phyloP scores from a whole-genome alignment of 2,797 vertebrate species.

The Anas bernieri region DNA sequence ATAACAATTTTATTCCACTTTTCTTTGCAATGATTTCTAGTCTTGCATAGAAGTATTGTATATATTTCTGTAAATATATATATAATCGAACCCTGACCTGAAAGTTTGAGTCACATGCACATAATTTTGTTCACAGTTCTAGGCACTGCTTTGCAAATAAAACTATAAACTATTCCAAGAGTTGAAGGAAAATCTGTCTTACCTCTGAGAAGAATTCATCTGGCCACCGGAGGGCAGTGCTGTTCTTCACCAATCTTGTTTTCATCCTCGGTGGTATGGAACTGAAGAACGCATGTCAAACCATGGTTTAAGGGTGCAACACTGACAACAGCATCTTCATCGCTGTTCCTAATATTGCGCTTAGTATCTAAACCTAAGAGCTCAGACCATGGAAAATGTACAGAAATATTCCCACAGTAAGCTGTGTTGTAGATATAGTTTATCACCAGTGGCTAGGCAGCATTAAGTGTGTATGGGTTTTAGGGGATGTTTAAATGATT shows the following conservation, averaged over 20 bases:
- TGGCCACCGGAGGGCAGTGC: conserved; percentile 55
- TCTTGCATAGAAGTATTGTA: background rate
- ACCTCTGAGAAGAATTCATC: background rate
- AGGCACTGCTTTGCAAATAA: background rate
- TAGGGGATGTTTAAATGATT: background rate
- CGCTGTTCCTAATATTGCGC: background rate
- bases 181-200: background rate
- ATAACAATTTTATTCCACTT: background rate
- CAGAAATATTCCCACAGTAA: rapidly evolving
- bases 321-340: background rate
- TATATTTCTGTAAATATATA: background rate
- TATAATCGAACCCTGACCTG: background rate
- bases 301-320: background rate
- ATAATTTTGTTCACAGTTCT: background rate
- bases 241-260: background rate
- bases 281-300: rapidly evolving
- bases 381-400: background rate
- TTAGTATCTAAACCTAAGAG: background rate
- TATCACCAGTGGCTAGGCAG: background rate
- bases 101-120: background rate
- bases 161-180: background rate
- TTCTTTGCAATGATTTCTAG: background rate
- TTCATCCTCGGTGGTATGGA: rapidly evolving
- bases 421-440: background rate
- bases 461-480: rapidly evolving